Evolutionary conservation across 2,888 invertebrate genomes (phyloP).

Genomic region (Eupithecia subumbrata): DNA sequence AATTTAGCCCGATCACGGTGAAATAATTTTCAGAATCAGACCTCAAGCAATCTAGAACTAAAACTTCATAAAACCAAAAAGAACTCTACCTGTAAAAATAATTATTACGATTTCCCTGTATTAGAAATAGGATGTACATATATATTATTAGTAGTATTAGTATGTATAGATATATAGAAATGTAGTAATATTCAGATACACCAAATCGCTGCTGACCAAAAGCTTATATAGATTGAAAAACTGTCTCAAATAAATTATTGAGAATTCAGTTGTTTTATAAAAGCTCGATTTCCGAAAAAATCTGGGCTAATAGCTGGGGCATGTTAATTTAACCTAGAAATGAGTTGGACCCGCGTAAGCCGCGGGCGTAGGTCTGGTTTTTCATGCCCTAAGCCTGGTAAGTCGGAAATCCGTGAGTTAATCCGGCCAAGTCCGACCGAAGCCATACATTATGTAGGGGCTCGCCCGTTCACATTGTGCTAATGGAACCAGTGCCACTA

Average conservation of each 20-base stretch:
- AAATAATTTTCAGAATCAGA: too few relatives aligned
- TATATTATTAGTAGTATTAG: too few relatives aligned
- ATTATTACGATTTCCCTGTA: too few relatives aligned
- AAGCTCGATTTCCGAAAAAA: not conserved
- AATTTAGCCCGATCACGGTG: not conserved
- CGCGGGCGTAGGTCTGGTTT: constrained; percentile 27
- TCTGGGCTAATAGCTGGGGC: not conserved
- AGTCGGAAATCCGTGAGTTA: constrained; percentile 38
- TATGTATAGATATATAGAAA: too few relatives aligned
- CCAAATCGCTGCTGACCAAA: too few relatives aligned
- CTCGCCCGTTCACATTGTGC: constrained; percentile 37
- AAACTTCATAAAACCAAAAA: too few relatives aligned
- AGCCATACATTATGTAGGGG: constrained; percentile 38
- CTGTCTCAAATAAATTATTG: not conserved
- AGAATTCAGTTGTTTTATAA: not conserved
- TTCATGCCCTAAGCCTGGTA: constrained; percentile 31
- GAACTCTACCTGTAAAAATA: too few relatives aligned
- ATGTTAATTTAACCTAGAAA: constrained; percentile 13
- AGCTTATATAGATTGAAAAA: not conserved
- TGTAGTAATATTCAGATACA: too few relatives aligned
- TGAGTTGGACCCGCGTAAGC: constrained; percentile 22
- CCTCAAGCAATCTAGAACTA: too few relatives aligned
- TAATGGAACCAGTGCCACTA: constrained; percentile 38
- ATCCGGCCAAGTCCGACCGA: constrained; percentile 32
- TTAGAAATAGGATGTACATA: too few relatives aligned